phyloP scores from a whole-genome alignment of 2,113 vertebrate species.

The Gymnorhina tibicen region DNA sequence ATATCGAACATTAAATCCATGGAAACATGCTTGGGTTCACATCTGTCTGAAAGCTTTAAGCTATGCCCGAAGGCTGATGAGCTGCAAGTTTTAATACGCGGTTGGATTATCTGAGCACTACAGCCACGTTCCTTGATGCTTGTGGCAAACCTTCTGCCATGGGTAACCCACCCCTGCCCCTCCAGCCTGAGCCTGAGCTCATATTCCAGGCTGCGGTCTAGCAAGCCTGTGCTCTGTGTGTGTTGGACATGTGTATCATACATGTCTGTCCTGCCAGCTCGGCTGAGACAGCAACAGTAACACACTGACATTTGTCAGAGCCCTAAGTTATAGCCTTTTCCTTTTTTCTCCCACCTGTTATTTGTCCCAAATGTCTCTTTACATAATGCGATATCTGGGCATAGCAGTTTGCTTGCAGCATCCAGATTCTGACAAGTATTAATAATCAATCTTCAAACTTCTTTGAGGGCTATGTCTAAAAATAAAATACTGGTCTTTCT shows the following conservation, averaged over 20 bases:
- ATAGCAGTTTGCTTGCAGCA: background rate
- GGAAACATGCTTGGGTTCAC: background rate
- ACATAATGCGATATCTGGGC: background rate
- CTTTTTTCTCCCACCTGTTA: background rate
- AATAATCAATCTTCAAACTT: background rate
- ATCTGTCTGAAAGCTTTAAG: background rate
- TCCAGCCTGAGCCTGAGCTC: background rate
- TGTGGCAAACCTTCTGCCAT: background rate
- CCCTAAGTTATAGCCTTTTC: background rate
- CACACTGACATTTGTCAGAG: background rate
- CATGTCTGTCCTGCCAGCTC: background rate
- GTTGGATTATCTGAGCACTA: background rate
- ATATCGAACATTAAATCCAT: background rate
- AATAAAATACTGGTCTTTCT: background rate
- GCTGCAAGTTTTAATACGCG: background rate
- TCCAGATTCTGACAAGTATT: background rate
- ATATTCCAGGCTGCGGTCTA: background rate
- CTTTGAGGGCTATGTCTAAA: background rate
- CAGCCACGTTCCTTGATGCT: background rate
- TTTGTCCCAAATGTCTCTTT: background rate
- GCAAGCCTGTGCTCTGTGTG: background rate
- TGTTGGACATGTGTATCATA: fast-evolving
- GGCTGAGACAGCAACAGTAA: background rate
- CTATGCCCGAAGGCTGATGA: background rate
- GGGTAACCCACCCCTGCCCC: background rate